phyloP scores from a whole-genome alignment of 2,888 invertebrate species.

The Rhogogaster chlorosoma region DNA sequence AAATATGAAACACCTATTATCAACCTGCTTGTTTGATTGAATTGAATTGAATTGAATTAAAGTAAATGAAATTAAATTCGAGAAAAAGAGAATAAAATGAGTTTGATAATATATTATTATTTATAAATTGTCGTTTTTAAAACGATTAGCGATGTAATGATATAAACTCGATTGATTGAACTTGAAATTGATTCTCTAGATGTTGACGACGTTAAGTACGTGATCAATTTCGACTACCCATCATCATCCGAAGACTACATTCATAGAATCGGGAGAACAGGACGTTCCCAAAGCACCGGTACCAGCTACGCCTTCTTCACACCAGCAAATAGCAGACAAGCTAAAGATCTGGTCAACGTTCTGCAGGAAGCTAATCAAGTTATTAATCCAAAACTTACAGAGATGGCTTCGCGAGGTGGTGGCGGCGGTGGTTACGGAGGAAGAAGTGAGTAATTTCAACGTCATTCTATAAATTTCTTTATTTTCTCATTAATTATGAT shows the following conservation, averaged over 20 bases:
- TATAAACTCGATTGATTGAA: background rate
- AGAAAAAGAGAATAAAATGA: background rate
- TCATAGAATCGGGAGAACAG: slow-evolving; percentile 96
- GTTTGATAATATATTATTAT: background rate
- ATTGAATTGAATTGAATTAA: background rate
- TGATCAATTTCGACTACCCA: slow-evolving; percentile 98
- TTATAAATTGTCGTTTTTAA: background rate
- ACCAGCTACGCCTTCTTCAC: slow-evolving; percentile 98
- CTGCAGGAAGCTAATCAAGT: slow-evolving; percentile 92
- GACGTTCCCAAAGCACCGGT: slow-evolving; percentile 91
- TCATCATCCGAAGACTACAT: slow-evolving; percentile 97
- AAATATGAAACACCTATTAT: background rate
- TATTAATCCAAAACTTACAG: slow-evolving; percentile 91
- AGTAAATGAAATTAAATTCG: background rate
- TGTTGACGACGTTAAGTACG: slow-evolving; percentile 97
- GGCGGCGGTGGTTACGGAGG: slow-evolving; percentile 81
- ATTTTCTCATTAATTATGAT: background rate
- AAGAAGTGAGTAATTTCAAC: slow-evolving; percentile 73
- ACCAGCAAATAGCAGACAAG: slow-evolving; percentile 91
- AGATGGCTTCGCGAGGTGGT: slow-evolving; percentile 85
- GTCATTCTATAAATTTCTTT: background rate
- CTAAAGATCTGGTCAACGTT: slow-evolving; percentile 92
- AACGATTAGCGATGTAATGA: background rate
- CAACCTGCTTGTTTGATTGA: slow-evolving; percentile 25
- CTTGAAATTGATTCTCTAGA: slow-evolving; percentile 81